These are phyloP conservation scores for Chrysolina americana DNA, from an alignment of 2,888 invertebrate species.

Conservation along the genomic window DNA sequence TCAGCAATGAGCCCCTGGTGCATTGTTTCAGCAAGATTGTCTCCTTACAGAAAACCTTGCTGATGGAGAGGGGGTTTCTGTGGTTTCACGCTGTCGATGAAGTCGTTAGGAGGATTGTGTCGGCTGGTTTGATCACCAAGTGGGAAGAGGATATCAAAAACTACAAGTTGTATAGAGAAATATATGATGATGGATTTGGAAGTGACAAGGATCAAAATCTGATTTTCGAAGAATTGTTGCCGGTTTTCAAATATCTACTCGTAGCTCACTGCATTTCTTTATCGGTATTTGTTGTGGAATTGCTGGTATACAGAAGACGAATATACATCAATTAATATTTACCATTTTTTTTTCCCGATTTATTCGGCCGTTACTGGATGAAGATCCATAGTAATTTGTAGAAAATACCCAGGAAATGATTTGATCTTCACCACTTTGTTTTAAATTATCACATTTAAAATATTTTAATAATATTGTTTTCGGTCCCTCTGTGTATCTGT, in stretches of 20 bases:
- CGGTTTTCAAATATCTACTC: background rate
- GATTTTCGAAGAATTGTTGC: background rate
- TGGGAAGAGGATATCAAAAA: conserved; percentile 3
- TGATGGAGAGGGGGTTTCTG: conserved; percentile 3
- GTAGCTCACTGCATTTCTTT: background rate
- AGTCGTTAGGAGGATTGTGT: background rate
- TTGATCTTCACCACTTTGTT: too few relatives aligned
- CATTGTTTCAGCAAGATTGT: background rate
- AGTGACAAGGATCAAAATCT: background rate
- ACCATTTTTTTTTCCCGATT: too few relatives aligned
- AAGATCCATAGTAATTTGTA: too few relatives aligned
- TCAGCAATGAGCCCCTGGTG: conserved; percentile 2
- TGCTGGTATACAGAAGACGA: background rate
- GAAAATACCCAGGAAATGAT: too few relatives aligned
- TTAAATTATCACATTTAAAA: too few relatives aligned
- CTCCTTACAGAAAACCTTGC: conserved; percentile 1
- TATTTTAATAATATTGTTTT: too few relatives aligned
- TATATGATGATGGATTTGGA: background rate
- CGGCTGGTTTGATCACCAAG: conserved; percentile 6
- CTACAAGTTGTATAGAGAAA: background rate
- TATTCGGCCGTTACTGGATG: too few relatives aligned
- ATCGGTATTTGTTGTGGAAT: background rate
- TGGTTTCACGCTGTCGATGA: background rate
- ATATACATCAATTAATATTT: background rate
- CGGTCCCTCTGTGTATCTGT: too few relatives aligned